Conservation (phyloP, 2,113 vertebrate genomes). For the Toxostoma redivivum region DNA sequence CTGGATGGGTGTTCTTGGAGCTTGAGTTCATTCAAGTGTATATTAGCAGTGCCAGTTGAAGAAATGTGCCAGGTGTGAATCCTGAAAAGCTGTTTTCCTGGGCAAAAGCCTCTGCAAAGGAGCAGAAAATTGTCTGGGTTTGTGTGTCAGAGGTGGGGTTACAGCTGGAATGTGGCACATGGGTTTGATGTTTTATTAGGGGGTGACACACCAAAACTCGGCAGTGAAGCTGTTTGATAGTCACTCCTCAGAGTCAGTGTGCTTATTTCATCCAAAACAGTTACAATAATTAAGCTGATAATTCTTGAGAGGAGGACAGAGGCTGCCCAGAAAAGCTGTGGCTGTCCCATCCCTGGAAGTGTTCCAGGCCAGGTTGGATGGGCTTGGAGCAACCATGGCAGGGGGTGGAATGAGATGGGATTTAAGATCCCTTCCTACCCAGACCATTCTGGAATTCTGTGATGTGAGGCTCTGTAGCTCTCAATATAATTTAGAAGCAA, state of each 20-base stretch:
- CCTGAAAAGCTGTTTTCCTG: neutral
- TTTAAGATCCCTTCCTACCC: neutral
- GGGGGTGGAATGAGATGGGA: accelerated
- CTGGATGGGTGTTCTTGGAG: neutral
- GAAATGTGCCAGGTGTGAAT: neutral
- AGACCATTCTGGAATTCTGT: neutral
- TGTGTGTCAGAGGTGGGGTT: neutral
- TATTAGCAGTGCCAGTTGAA: neutral
- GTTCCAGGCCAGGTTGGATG: neutral
- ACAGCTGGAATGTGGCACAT: neutral
- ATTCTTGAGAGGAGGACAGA: neutral
- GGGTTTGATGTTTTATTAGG: neutral
- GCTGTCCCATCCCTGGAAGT: neutral
- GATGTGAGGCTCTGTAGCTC: neutral
- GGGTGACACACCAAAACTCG: neutral
- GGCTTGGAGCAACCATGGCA: neutral
- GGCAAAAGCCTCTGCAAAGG: neutral
- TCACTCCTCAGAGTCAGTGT: accelerated
- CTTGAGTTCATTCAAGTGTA: neutral
- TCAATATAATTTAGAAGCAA: neutral
- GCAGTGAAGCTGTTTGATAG: neutral
- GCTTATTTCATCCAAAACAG: neutral
- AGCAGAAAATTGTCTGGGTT: neutral
- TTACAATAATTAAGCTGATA: neutral
- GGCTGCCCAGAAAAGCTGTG: neutral